Conservation (phyloP, 2,113 vertebrate genomes). For the Sisor rabdophorus region DNA sequence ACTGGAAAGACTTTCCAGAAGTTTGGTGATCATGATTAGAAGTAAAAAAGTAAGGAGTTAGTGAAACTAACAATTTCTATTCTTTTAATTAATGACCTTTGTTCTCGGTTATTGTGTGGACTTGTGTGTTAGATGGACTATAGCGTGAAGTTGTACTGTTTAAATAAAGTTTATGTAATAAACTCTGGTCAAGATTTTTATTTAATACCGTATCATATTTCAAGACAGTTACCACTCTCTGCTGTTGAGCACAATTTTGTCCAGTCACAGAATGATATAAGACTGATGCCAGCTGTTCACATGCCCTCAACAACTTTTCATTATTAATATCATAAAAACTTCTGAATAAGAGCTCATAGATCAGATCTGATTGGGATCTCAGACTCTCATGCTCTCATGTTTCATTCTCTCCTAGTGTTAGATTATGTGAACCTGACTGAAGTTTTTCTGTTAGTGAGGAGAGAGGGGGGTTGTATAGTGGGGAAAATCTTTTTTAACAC, state of each 20-base stretch:
- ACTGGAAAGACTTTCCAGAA: too few relatives aligned
- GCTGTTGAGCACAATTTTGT: constrained; percentile 35
- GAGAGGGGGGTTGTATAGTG: neutral
- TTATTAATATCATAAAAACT: constrained; percentile 53
- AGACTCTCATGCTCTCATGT: neutral
- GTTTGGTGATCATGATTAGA: too few relatives aligned
- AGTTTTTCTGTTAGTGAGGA: neutral
- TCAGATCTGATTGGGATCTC: neutral
- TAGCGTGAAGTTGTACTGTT: neutral
- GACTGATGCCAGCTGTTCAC: constrained; percentile 33
- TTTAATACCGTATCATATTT: constrained; percentile 22
- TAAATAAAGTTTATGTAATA: neutral
- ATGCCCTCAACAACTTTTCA: constrained; percentile 63
- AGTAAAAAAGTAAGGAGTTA: too few relatives aligned
- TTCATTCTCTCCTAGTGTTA: neutral
- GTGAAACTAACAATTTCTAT: too few relatives aligned
- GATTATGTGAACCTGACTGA: constrained; percentile 3
- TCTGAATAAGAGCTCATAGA: neutral
- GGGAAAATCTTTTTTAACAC: constrained; percentile 22
- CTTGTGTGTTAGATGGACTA: too few relatives aligned
- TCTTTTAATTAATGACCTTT: too few relatives aligned
- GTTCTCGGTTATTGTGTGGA: too few relatives aligned
- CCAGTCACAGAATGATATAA: constrained; percentile 41
- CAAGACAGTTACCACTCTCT: constrained; percentile 38
- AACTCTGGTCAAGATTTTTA: constrained; percentile 5